phyloP scores from a whole-genome alignment of 1,140 invertebrate genomes.

The Ridgeia piscesae region DNA sequence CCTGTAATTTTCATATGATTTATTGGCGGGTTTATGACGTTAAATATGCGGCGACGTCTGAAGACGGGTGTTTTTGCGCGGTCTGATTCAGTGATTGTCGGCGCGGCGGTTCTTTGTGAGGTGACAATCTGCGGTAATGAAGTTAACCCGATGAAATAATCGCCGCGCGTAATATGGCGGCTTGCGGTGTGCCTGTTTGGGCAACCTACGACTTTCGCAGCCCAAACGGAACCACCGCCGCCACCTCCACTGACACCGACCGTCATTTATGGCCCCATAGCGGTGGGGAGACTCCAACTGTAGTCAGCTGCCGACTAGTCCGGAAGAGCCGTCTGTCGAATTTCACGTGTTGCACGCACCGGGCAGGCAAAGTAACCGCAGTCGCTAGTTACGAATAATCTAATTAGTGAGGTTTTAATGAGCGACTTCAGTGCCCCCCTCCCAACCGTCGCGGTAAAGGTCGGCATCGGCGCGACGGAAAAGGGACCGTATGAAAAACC shows the following conservation, averaged over 20 bases:
- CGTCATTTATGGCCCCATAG: background rate
- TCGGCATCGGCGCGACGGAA: background rate
- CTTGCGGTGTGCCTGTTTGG: background rate
- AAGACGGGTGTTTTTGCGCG: background rate
- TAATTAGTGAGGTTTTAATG: constrained; percentile 1
- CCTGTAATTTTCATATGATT: background rate
- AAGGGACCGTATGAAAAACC: background rate
- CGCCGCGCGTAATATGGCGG: background rate
- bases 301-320: background rate
- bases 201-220: background rate
- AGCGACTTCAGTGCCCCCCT: background rate
- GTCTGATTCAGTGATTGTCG: background rate
- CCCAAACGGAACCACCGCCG: background rate
- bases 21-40: background rate
- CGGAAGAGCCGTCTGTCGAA: background rate
- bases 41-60: background rate
- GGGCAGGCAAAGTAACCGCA: background rate
- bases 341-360: background rate
- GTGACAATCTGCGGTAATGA: background rate
- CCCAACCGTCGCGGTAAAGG: background rate
- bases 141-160: constrained; percentile 6
- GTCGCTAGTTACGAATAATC: background rate
- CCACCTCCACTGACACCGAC: background rate
- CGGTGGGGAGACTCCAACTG: too few species aligned
- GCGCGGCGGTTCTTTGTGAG: background rate